Evolutionary conservation across 2,113 vertebrate genomes (phyloP).

Genomic region (Jaculus jaculus): DNA sequence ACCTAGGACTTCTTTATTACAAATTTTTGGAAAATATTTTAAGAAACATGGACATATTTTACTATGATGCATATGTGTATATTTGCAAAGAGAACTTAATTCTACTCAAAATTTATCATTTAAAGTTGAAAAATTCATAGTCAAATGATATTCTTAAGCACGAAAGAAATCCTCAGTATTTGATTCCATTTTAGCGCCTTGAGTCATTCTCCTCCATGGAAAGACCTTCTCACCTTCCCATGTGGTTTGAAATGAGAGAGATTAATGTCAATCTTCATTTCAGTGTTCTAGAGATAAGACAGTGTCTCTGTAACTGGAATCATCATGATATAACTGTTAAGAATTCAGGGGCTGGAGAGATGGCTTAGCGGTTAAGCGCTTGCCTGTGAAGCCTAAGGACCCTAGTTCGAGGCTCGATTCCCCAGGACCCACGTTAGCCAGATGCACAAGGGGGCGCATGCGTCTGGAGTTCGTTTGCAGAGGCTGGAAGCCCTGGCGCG

Average conservation of each 20-base stretch:
- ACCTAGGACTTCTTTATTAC: neutral
- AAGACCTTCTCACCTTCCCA: conserved; percentile 28
- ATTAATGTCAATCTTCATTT: conserved; percentile 41
- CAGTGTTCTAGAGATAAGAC: conserved; percentile 44
- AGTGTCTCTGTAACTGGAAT: conserved; percentile 12
- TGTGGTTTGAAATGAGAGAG: neutral
- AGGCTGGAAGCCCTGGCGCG: too few species aligned
- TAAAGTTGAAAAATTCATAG: conserved; percentile 56
- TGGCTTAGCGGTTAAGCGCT: too few species aligned
- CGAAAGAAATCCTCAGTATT: conserved; percentile 18
- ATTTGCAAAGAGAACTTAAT: conserved; percentile 4
- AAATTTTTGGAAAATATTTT: conserved; percentile 69
- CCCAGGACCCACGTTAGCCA: too few species aligned
- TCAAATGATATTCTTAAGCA: conserved; percentile 30
- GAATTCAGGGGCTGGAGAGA: too few species aligned
- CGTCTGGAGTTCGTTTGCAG: too few species aligned
- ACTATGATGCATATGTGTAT: conserved; percentile 14
- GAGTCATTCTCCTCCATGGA: conserved; percentile 20
- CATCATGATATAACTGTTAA: conserved; percentile 11
- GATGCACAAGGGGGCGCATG: too few species aligned
- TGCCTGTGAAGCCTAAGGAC: too few species aligned
- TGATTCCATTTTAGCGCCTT: conserved; percentile 14
- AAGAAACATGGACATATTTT: conserved; percentile 39
- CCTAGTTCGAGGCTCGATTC: too few species aligned
- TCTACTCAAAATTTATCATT: conserved; percentile 16